Percentiles rank a stretch among this genome's conserved stretches.
Evolutionary conservation across 2,113 vertebrate genomes (phyloP).

Genomic region (Oostethus manadensis): DNA sequence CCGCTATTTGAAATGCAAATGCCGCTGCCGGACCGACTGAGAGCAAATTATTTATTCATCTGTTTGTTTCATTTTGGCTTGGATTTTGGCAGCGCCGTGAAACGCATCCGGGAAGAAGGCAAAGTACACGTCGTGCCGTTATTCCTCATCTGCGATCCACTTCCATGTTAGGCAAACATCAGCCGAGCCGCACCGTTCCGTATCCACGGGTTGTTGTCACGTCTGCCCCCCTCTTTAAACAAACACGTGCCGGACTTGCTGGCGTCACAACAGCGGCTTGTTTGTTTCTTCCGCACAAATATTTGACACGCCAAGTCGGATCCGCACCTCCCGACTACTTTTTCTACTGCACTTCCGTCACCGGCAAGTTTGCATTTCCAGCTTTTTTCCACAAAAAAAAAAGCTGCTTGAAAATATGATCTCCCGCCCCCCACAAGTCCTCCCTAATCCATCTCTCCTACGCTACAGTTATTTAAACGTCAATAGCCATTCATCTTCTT

Average conservation of each 20-base stretch:
- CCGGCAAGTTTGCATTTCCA: conserved; percentile 31
- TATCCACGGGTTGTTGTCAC: background rate
- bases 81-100: background rate
- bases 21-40: conserved; percentile 36
- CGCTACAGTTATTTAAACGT: conserved; percentile 76
- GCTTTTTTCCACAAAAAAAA: conserved; percentile 28
- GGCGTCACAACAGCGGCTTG: too few species aligned
- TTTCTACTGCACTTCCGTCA: background rate
- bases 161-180: background rate
- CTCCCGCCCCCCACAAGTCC: conserved; percentile 42
- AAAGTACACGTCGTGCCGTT: background rate
- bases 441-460: conserved; percentile 52
- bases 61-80: conserved; percentile 5
- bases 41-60: conserved; percentile 8
- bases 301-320: background rate
- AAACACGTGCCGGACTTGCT: background rate
- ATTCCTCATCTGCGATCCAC: background rate
- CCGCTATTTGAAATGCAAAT: conserved; percentile 79
- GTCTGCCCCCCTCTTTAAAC: background rate
- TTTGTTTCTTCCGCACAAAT: conserved; percentile 1
- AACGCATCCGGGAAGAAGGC: background rate
- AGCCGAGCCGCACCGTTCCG: background rate
- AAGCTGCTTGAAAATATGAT: conserved; percentile 55
- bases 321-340: background rate
- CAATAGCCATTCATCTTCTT: conserved; percentile 78